Base-by-base conservation (phyloP, 2,888 invertebrate genomes). In the Meteorus cinctellus region DNA sequence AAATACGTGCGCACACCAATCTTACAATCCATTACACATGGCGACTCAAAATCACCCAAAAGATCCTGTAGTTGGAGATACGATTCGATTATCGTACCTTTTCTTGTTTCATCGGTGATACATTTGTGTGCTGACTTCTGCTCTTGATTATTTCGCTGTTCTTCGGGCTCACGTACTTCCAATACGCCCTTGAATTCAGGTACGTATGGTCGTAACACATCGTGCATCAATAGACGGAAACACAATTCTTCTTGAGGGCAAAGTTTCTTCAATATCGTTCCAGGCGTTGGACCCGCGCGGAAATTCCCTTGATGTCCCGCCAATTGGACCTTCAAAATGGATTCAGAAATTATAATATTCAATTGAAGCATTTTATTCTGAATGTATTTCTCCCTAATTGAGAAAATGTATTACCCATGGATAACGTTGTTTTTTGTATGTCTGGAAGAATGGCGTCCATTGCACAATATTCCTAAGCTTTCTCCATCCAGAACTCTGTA, bases 1-100 rank as follows among this genome's bases (percentile, higher is more conserved):
- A 98, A 91, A 89, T 98, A 98, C 0, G 98, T 98, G 84, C 98
- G 92, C 41, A 97, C 96, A 45, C 98, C 98, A 82, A 98, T 95
- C 91, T 98, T 98, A 90, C 98, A 97, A 91, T 98, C 98, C 98
- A 98, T 98, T 2, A 98, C 97, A 87, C 97, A 98, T 0, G 98
- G 98, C 78, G 96, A 94, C 83, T 95, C 94, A 89, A 97, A 98
- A 87, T 96, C 96, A 79, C 96, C 96, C 75, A 98, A 91, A 71
- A 98, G 92, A 91, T 98, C 98, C 92, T 98, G 96, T 72, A 98
- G 91, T 90, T 98, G 97, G 77, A 98, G 92, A 90, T 97, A 98
- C 80, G 93, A 87, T 4, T 86, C 83, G 8, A 88, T 80, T 14
- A 82, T 72, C 4, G 82, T 77, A 29, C 81, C 80, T 59, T 86